Conservation (phyloP, 2,797 vertebrate genomes). For the Syndactyla subalaris region DNA sequence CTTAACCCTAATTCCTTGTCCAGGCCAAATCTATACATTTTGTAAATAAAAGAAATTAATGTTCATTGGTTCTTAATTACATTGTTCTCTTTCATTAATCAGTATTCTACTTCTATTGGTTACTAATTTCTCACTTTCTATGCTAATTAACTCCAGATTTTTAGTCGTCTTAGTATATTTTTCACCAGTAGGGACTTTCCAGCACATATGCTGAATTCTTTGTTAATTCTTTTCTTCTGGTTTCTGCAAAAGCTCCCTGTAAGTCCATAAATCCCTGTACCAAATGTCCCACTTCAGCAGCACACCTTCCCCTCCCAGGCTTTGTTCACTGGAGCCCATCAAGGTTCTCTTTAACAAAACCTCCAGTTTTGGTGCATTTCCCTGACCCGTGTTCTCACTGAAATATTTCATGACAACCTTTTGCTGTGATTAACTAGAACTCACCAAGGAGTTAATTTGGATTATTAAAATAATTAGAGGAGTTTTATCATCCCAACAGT, state of each 20-base stretch:
- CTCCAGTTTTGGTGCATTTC: too few species aligned
- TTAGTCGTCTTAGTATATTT: neutral
- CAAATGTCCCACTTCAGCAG: too few species aligned
- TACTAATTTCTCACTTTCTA: neutral
- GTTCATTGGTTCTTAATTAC: neutral
- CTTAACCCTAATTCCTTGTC: neutral
- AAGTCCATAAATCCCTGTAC: too few species aligned
- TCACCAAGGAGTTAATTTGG: too few species aligned
- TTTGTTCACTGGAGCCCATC: too few species aligned
- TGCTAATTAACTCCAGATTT: neutral
- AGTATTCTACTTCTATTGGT: neutral
- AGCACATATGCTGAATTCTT: neutral
- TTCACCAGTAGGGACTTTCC: neutral
- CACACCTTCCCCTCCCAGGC: too few species aligned
- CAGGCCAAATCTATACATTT: neutral
- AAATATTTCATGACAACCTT: too few species aligned
- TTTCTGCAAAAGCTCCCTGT: neutral
- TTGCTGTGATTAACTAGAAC: too few species aligned
- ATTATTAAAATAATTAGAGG: too few species aligned
- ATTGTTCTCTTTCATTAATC: neutral
- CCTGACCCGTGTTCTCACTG: too few species aligned
- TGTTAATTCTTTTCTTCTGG: neutral
- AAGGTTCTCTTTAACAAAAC: too few species aligned
- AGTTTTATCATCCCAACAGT: too few species aligned
- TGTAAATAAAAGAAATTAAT: neutral